Percentiles rank a stretch among this genome's conserved stretches.
Evolutionary conservation across 2,888 invertebrate species (phyloP).

Genomic region (Netelia virgata): DNA sequence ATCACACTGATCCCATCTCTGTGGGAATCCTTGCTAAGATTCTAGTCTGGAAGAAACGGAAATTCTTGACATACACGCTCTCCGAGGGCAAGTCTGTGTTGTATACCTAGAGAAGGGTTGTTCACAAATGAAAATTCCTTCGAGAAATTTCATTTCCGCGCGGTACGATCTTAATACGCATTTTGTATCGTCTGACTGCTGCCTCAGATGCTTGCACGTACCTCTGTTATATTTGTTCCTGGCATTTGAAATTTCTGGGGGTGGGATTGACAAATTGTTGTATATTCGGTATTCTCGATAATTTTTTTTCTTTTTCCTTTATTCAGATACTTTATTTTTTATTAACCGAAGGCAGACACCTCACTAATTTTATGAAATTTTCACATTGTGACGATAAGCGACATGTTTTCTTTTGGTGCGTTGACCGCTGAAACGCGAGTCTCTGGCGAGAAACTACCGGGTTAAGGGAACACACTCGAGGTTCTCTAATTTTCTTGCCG

Average conservation of each 20-base stretch:
- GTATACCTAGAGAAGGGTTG: conserved; percentile 13
- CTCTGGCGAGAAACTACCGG: neutral
- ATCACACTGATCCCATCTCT: conserved; percentile 4
- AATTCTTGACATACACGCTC: conserved; percentile 44
- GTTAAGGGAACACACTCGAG: neutral
- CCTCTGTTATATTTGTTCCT: neutral
- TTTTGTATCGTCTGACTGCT: neutral
- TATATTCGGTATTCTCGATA: neutral
- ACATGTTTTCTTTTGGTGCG: neutral
- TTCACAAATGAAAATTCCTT: conserved; percentile 56
- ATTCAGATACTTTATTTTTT: neutral
- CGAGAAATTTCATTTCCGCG: conserved; percentile 48
- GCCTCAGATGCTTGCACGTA: neutral
- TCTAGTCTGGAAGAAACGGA: conserved; percentile 33
- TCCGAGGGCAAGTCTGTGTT: conserved; percentile 2
- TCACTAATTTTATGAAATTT: neutral
- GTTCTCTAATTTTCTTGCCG: conserved; percentile 37
- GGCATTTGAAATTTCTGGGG: neutral
- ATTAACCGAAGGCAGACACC: too few species aligned
- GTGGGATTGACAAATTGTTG: neutral
- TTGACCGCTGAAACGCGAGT: neutral
- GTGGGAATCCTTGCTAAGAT: conserved; percentile 33
- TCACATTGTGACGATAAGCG: neutral
- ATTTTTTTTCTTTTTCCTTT: neutral
- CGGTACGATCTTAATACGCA: conserved; percentile 10